Evolutionary conservation across 2,113 vertebrate genomes (phyloP), one percentile per base, ranked within the genome.

Genomic region (Rhegmatorhina hoffmannsi): DNA sequence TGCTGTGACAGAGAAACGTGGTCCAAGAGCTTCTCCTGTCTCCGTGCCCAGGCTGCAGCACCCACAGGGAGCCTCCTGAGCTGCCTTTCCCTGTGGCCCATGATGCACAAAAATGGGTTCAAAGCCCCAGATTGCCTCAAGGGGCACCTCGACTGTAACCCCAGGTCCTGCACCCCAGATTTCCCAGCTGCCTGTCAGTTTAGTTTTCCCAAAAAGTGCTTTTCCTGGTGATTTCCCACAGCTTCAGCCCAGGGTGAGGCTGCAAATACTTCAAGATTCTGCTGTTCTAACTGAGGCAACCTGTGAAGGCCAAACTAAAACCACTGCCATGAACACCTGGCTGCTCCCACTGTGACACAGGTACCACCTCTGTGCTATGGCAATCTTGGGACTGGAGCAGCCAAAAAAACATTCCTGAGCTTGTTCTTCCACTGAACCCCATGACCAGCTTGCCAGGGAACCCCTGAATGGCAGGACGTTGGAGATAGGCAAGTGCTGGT

Each of bases 141-240:
- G 24, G 47, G 20, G 17, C 49, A 36, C 7, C 0, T 2, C 4
- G 13, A n/a, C 68, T 11, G 2, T 7, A 36, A 36, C 4, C n/a
- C 36, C 53, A 3, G 46, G 17, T 21, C 11, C 29, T 4, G 33
- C 17, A 31, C 5, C 40, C 28, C 68, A 38, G 38, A 59, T 24
- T 26, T 53, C n/a, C 52, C 73, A 20, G 62, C 47, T 55, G 58
- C 49, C 55, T n/a, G 40, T 15, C 34, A 1, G 31, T 7, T 29
- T 3, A 7, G 13, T 43, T 53, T 62, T 52, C 53, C 28, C 13
- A 21, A 31, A 29, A 43, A 53, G 13, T 4, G 34, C 15, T 66
- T 47, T 59, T 7, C 14, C 13, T 24, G 58, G 56, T 36, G 23
- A 16, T 33, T 59, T 70, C 68, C 28, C 1, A 0, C 28, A 46